Base-by-base conservation (phyloP, 92 coral and sea anemone species). In the Micromussa lordhowensis region DNA sequence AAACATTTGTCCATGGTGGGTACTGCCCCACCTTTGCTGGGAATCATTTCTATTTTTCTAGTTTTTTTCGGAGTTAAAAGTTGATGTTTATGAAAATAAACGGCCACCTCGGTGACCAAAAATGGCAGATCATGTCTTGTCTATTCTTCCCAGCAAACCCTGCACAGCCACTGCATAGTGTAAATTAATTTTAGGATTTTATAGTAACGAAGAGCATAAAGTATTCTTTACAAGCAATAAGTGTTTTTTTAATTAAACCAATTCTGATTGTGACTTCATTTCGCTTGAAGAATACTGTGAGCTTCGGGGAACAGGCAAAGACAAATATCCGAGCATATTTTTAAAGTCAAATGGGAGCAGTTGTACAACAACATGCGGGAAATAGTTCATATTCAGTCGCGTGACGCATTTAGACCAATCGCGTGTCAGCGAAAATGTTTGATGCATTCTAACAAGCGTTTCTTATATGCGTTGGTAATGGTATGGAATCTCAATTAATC, bases 21-120 rank as follows among this genome's bases (percentile, higher is more conserved):
- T 79, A 79, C 83, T 79, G 15, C 83, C 83, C 71, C 83, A 79
- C 83, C 83, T 79, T 79, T 79, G 83, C 83, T 79, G 83, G 51
- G 83, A 57, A 78, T 78, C 19, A 77, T 77, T 77, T 77, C 18
- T 28, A 78, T 78, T 54, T 64, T 78, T 78, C n/a, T 13, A 29
- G 35, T 24, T 44, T 78, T 78, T 78, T 54, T 54, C 44, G 44
- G 40, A 78, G 68, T 53, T 1, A 32, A 36, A 30, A 75, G 16
- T 35, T 75, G 1, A 36, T 75, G 38, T 53, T 40, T 35, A 75
- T 75, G 38, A 38, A 36, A 75, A 75, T 75, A 75, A 75, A 75
- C 79, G 79, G 79, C 79, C 79, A 75, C 79, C 53, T 75, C 53
- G 79, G 79, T 75, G 79, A 57, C 79, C 57, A 38, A 75, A 75